Evolutionary conservation across 2,797 vertebrate species (phyloP), one percentile per base, ranked within the genome.

Genomic region (Eulemur coronatus): DNA sequence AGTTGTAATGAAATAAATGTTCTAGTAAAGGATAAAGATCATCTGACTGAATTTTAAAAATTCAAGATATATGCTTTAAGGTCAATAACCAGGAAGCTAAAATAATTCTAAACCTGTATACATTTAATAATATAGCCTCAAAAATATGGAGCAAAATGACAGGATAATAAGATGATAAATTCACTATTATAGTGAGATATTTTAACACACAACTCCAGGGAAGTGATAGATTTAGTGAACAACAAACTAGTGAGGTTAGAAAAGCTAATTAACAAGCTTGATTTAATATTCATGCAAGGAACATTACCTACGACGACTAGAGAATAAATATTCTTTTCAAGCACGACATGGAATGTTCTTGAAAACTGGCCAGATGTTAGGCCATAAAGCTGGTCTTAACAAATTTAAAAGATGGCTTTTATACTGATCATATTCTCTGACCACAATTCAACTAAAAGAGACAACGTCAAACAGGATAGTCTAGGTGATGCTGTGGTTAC

Each of bases 361-460:
- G n/a, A 78, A 96, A 76, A 91, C 17, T 24, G 30, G 69, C 50
- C 75, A 65, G 61, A 35, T 30, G 24, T 61, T 55, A 84, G 33
- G 18, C 18, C 81, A 41, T 33, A 67, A 82, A 70, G 5, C n/a
- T 82, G 43, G 33, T 41, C 59, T 84, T 57, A 50, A 70, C 38
- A 85, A 57, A 41, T 70, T 85, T 85, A 87, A 93, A 91, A 52
- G 48, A 78, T 41, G 52, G 3, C 14, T 94, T 94, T 95, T 33
- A 76, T 75, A 78, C 28, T 67, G 50, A 48, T 38, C 78, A 30
- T 33, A 91, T 73, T 92, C 61, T 88, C 43, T 88, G 73, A 65
- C 46, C 22, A 92, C 73, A 82, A 61, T 75, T 93, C 43, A 93
- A 70, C 70, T 93, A 75, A 81, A 96, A 86, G 26, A 59, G 95